Evolutionary conservation across 2,888 invertebrate genomes (phyloP), one percentile per base, ranked within the genome.

Genomic region (Stenchaetothrips biformis): DNA sequence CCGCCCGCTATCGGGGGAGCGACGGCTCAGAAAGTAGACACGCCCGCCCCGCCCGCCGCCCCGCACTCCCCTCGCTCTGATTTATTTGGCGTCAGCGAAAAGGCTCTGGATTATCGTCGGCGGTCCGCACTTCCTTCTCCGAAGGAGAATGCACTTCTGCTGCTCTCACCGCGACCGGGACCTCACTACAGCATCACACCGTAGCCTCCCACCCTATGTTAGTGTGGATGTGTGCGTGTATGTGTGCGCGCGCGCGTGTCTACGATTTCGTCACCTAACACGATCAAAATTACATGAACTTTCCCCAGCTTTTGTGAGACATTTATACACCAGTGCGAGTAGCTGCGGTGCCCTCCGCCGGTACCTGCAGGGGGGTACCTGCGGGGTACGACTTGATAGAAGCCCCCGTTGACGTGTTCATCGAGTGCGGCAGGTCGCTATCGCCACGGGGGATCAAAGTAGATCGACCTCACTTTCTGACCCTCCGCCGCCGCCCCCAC

Each of bases 61-160:
- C 11, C 25, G 67, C 21, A 18, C 25, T 21, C 21, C 21, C 11
- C 67, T 25, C 25, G 67, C 67, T 59, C 59, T 74, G 67, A 74
- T 74, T 74, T 74, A 74, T 74, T 74, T 74, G 67, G 25, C 67
- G 67, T 74, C 67, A 74, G 67, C 67, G 59, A 59, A 59, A 59
- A 59, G 59, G 59, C 67, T 21, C 67, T 74, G 67, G 67, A 74
- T 74, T 74, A 74, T 74, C 67, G 67, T 25, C 11, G 67, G 59
- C 59, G 59, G 59, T 16, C 59, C 67, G 67, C 25, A 74, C 67
- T 74, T 21, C 25, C 21, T 25, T 21, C 21, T 25, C 37, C 37
- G 37, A 37, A 1, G 37, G 37, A 21, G 67, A 74, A 74, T 74
- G 67, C 67, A 74, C 67, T 74, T 25, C 59, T 59, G 59, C 59